Base-by-base conservation (phyloP, 2,888 invertebrate species). In the Heliconius sara region DNA sequence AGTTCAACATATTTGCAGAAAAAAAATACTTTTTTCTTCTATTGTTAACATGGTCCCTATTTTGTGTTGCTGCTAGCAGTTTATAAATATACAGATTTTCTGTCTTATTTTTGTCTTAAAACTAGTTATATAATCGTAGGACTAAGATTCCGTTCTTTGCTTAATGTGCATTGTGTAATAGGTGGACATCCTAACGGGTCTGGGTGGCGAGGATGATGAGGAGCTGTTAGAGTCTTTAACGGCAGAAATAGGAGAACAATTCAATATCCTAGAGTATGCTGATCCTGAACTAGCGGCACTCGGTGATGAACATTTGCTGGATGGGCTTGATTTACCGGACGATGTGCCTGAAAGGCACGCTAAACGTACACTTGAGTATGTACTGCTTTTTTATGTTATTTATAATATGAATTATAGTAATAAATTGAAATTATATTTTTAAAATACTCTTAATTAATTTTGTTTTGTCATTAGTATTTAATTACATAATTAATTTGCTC, bases 191-290 rank as follows among this genome's bases (percentile, higher is more conserved):
- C 95, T 98, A 66, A 97, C 97, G 67, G 98, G 98, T 27, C 95
- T 98, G 70, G 98, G 97, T 7, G 97, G 98, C 78, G 98, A 98
- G 84, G 98, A 98, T 87, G 98, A 98, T 88, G 98, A 98, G 86
- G 98, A 98, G 87, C 95, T 98, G 67, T 95, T 98, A 43, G 96
- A 96, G 84, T 96, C 96, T 1, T 88, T 96, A 66, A 94, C 96
- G 87, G 98, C 97, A n/a, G 98, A 98, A 93, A 98, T 98, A 96
- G 98, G 98, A 9, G 97, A 98, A 82, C 99, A 99, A 94, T 99
- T 99, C 92, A 99, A 99, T 91, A 98, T 99, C 87, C 93, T 99
- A 83, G 98, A 99, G 91, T 99, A 99, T 91, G 99, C 98, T 0
- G 99, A 99, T 95, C 98, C 99, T 0, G 99, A 99, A 92, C 94